Conservation (phyloP, 1,140 invertebrate species). For the Sitobion miscanthi region DNA sequence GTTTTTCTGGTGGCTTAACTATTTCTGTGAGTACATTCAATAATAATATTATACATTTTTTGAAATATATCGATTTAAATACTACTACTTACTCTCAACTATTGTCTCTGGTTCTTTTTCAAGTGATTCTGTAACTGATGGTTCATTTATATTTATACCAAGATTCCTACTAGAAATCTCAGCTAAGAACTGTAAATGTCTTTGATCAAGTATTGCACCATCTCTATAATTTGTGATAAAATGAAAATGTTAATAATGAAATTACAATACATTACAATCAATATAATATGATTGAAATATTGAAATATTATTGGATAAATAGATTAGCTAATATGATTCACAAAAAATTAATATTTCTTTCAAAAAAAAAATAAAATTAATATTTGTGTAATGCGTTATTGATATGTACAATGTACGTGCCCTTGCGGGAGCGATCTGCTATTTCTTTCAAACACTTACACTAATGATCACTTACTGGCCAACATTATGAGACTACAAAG, state of each 20-base stretch:
- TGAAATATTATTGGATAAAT: background rate
- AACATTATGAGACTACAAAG: background rate
- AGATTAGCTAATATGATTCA: too few relatives aligned
- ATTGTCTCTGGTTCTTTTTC: background rate
- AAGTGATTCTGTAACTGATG: background rate
- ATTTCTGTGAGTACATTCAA: background rate
- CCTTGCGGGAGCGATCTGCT: too few relatives aligned
- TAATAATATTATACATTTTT: background rate
- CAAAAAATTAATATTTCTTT: too few relatives aligned
- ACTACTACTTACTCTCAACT: background rate
- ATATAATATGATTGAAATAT: background rate
- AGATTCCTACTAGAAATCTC: conserved; percentile 36
- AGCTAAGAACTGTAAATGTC: conserved; percentile 47
- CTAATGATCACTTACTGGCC: too few relatives aligned
- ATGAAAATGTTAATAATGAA: background rate
- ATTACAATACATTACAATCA: background rate
- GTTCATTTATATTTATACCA: background rate
- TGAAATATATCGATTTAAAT: background rate
- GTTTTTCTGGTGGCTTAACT: background rate
- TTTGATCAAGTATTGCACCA: conserved; percentile 12
- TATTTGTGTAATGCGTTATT: too few relatives aligned
- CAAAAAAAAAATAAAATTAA: too few relatives aligned
- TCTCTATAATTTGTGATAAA: conserved; percentile 18
- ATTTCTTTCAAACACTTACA: too few relatives aligned
- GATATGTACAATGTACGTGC: too few relatives aligned